phyloP scores from a whole-genome alignment of 2,797 vertebrate species.

The Sebastes minor region DNA sequence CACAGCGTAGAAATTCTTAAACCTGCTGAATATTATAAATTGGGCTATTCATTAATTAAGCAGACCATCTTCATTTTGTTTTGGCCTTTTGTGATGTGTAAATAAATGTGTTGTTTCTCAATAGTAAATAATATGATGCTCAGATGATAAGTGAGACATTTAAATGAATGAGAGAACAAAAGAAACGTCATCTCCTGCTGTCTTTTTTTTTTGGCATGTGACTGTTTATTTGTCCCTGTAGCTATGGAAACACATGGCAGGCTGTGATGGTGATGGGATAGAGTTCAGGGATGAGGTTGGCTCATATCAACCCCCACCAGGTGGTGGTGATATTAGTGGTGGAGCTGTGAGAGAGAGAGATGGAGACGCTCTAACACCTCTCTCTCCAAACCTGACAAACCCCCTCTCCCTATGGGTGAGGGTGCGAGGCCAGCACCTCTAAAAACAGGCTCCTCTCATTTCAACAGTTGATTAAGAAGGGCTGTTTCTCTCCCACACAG shows the following conservation, averaged over 20 bases:
- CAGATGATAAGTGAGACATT: neutral
- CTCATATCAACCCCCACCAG: conserved; percentile 11
- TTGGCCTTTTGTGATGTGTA: neutral
- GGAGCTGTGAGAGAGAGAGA: conserved; percentile 14
- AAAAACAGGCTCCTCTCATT: neutral
- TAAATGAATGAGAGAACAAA: conserved; percentile 7
- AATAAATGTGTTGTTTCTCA: neutral
- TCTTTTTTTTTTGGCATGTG: conserved; percentile 5
- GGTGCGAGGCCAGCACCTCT: neutral
- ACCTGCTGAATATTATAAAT: neutral
- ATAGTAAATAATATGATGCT: neutral
- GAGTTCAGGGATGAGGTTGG: conserved; percentile 12
- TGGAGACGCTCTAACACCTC: neutral
- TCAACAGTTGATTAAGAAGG: neutral
- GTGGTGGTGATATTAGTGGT: conserved; percentile 13
- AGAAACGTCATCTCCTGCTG: neutral
- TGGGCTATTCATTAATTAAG: neutral
- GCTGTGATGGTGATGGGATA: conserved; percentile 17
- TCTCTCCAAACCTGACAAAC: conserved; percentile 1
- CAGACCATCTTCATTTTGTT: neutral
- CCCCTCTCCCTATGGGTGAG: neutral
- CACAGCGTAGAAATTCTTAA: neutral
- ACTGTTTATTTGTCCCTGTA: conserved; percentile 27
- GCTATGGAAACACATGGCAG: conserved; percentile 49
- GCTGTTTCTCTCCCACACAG: neutral